phyloP scores from a whole-genome alignment of 2,113 vertebrate genomes.

The Corvus moneduloides region DNA sequence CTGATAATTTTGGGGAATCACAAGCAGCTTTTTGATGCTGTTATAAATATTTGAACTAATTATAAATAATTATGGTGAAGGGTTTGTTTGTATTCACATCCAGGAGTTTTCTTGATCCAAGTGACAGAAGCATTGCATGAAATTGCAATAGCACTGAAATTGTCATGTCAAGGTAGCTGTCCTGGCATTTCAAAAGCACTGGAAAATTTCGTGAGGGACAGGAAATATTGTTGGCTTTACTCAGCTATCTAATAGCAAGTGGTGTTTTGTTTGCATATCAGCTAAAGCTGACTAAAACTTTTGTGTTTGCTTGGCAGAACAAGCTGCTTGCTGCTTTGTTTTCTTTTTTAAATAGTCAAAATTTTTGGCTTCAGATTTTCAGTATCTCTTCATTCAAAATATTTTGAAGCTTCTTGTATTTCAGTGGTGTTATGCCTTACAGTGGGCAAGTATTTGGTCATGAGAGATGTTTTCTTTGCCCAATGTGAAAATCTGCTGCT shows the following conservation, averaged over 20 bases:
- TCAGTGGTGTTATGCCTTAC: neutral
- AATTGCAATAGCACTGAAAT: neutral
- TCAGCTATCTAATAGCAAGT: neutral
- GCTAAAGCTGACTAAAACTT: neutral
- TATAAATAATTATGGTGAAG: neutral
- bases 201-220: neutral
- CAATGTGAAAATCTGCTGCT: neutral
- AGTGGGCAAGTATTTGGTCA: neutral
- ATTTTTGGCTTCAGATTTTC: neutral
- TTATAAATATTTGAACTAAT: neutral
- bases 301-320: neutral
- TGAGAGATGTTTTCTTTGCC: neutral
- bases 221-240: neutral
- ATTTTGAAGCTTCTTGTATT: neutral
- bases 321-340: neutral
- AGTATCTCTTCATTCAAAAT: neutral
- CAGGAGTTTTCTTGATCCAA: neutral
- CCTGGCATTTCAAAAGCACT: neutral
- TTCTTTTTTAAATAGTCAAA: neutral
- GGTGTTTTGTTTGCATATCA: neutral
- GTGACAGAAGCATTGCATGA: neutral
- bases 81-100: neutral
- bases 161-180: neutral
- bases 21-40: neutral
- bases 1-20: neutral